These are phyloP conservation scores for Bos indicus DNA, from an alignment of 2,113 vertebrate species.

Conservation along the genomic window DNA sequence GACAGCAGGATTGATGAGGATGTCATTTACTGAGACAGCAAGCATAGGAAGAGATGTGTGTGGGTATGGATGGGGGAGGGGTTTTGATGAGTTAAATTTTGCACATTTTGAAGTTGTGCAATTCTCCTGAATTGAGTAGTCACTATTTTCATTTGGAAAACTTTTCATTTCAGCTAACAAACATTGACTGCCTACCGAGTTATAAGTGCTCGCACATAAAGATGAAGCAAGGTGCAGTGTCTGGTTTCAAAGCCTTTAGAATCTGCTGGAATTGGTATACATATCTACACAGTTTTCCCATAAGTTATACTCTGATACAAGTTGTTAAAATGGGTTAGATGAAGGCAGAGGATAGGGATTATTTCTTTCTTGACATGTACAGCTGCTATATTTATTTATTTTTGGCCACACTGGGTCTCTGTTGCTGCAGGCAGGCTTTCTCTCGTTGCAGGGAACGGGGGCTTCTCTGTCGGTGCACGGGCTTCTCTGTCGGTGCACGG, in stretches of 20 bases:
- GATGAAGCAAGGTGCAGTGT: background rate
- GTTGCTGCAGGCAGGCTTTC: background rate
- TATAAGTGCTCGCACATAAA: background rate
- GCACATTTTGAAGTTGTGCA: background rate
- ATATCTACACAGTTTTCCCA: background rate
- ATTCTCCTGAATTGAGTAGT: constrained; percentile 2
- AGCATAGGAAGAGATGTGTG: background rate
- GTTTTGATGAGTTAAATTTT: background rate
- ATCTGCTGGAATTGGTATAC: background rate
- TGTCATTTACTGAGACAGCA: background rate
- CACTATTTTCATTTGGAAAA: background rate
- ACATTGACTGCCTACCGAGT: background rate
- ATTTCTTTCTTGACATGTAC: background rate
- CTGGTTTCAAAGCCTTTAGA: background rate
- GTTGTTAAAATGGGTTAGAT: background rate
- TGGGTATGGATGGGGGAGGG: background rate
- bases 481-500: background rate
- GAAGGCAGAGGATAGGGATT: background rate
- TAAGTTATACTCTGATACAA: background rate
- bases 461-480: background rate
- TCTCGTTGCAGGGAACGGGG: background rate
- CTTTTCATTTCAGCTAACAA: background rate
- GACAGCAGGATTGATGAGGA: background rate
- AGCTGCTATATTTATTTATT: background rate
- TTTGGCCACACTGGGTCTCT: background rate